Conservation (phyloP, 2,113 vertebrate genomes). For the Larimichthys polyactis region DNA sequence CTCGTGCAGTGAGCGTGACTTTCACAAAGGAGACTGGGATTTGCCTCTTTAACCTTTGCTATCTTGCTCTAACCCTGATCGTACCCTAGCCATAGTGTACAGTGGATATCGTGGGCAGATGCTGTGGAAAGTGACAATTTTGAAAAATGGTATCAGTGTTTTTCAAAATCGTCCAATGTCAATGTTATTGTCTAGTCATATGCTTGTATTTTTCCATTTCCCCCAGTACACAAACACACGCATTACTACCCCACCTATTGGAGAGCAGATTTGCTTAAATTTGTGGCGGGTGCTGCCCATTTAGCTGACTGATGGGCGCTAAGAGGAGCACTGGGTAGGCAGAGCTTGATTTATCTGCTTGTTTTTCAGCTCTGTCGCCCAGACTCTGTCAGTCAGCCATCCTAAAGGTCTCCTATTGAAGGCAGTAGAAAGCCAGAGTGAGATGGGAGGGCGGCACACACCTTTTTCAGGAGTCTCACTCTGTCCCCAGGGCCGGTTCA, state of each 20-base stretch:
- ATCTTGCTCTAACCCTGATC: no score
- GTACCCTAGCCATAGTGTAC: no score
- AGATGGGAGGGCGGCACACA: conserved; percentile 5
- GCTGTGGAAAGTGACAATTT: no score
- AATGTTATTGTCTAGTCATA: neutral
- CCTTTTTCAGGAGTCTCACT: conserved; percentile 33
- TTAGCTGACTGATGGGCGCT: conserved; percentile 67
- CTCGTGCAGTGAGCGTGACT: no score
- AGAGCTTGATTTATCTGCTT: conserved; percentile 74
- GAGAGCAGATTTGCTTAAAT: conserved; percentile 61
- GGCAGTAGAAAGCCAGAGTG: conserved; percentile 25
- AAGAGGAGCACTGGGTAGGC: conserved; percentile 55
- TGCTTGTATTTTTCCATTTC: conserved; percentile 22
- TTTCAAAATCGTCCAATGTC: neutral
- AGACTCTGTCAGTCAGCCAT: conserved; percentile 62
- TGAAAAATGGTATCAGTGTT: neutral
- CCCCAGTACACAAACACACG: conserved; percentile 17
- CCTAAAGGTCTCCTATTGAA: conserved; percentile 50
- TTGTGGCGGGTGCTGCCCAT: conserved; percentile 62
- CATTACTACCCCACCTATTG: conserved; percentile 24
- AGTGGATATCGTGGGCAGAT: no score
- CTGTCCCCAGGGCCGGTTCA: neutral
- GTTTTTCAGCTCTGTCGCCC: conserved; percentile 67
- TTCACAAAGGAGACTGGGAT: no score
- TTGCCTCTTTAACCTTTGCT: no score